Conservation (phyloP, 2,113 vertebrate genomes). For the Oryzias javanicus region DNA sequence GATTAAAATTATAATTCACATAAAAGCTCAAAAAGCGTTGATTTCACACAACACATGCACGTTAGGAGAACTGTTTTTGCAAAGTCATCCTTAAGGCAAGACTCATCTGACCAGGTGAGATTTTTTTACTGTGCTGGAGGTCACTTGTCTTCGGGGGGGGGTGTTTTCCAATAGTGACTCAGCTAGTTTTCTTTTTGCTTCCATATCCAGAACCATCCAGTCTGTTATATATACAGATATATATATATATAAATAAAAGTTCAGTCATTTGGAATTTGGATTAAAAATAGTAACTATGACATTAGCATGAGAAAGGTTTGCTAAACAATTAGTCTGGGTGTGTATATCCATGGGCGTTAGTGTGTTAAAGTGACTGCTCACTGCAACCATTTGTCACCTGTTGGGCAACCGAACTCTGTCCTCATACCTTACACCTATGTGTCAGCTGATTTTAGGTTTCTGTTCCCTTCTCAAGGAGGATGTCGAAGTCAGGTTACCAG, state of each 20-base stretch:
- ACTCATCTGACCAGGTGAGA: background rate
- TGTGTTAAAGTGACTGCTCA: background rate
- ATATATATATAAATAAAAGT: too few relatives aligned
- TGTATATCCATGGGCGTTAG: background rate
- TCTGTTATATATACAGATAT: too few relatives aligned
- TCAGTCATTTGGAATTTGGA: too few relatives aligned
- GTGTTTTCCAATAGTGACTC: constrained; percentile 43
- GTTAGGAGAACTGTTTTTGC: too few relatives aligned
- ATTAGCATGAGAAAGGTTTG: background rate
- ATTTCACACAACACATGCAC: too few relatives aligned
- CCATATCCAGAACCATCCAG: constrained; percentile 20
- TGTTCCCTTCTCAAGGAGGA: constrained; percentile 25
- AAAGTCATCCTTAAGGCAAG: too few relatives aligned
- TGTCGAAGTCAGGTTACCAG: constrained; percentile 15
- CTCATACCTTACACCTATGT: constrained; percentile 4
- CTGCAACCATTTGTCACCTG: background rate
- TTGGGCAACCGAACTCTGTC: background rate
- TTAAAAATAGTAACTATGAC: background rate
- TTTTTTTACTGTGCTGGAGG: background rate
- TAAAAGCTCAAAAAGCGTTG: too few relatives aligned
- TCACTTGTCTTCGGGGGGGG: constrained; percentile 30
- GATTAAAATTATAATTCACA: too few relatives aligned
- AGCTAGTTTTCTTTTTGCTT: constrained; percentile 22
- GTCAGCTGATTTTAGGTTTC: constrained; percentile 42
- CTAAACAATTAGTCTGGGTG: too few relatives aligned